Conservation (phyloP, 2,888 invertebrate genomes). For the Julus scandinavius region DNA sequence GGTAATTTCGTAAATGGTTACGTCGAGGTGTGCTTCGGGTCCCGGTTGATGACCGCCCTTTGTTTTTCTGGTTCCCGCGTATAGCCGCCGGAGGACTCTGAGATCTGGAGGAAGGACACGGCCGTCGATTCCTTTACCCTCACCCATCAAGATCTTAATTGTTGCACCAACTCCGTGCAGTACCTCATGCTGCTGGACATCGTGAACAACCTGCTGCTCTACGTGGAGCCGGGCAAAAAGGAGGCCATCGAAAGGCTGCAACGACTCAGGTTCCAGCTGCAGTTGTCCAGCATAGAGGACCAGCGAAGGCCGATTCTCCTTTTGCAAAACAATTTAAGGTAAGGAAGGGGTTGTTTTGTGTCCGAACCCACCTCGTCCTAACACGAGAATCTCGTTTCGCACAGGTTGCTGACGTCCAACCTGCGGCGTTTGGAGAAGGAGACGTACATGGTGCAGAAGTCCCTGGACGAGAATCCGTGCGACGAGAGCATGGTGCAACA, state of each 20-base stretch:
- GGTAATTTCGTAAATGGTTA: constrained; percentile 55
- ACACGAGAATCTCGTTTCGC: neutral
- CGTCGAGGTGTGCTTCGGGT: too few relatives aligned
- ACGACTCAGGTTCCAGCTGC: constrained; percentile 93
- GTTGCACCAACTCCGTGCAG: constrained; percentile 94
- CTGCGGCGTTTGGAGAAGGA: constrained; percentile 88
- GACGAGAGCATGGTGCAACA: constrained; percentile 72
- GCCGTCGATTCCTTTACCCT: constrained; percentile 97
- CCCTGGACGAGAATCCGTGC: constrained; percentile 74
- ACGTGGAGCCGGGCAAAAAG: constrained; percentile 95
- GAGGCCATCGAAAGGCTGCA: constrained; percentile 89
- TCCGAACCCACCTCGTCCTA: too few relatives aligned
- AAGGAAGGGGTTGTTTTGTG: neutral
- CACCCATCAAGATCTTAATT: constrained; percentile 98
- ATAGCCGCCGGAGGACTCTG: constrained; percentile 67
- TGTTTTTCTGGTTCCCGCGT: neutral
- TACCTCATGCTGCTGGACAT: constrained; percentile 98
- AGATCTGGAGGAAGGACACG: constrained; percentile 83
- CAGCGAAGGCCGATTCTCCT: constrained; percentile 91
- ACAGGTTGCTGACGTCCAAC: constrained; percentile 76
- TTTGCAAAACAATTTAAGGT: constrained; percentile 80
- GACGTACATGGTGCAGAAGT: constrained; percentile 85
- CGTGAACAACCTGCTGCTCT: constrained; percentile 94
- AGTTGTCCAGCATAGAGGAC: constrained; percentile 89
- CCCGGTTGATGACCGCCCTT: neutral